These are phyloP conservation scores for Plutella xylostella DNA, from an alignment of 2,888 invertebrate species.

Conservation along the genomic window DNA sequence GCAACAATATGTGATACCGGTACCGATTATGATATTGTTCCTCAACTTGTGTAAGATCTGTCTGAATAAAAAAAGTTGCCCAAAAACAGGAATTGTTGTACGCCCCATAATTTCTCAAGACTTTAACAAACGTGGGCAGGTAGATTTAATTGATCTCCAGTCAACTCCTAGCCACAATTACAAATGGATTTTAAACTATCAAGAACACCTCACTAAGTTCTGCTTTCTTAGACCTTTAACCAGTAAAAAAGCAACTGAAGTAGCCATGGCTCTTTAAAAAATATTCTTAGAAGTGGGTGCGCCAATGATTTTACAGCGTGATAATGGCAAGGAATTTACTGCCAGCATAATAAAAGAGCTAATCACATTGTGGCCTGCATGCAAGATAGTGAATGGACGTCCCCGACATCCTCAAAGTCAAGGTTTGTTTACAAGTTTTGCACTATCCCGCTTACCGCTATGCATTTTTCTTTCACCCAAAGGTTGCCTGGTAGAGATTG, in stretches of 20 bases:
- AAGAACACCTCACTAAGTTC: constrained; percentile 16
- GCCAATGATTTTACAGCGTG: constrained; percentile 8
- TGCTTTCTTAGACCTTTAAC: constrained; percentile 13
- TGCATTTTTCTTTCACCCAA: constrained; percentile 6
- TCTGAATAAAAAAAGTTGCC: constrained; percentile 8
- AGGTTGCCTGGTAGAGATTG: too few species aligned
- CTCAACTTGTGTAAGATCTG: constrained; percentile 11
- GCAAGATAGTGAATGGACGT: constrained; percentile 15
- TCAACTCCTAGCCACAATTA: constrained; percentile 12
- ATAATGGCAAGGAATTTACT: not conserved
- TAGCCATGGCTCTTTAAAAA: constrained; percentile 14
- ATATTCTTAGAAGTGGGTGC: constrained; percentile 14
- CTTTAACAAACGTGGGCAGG: constrained; percentile 13
- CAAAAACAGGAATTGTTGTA: constrained; percentile 10
- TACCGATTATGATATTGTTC: constrained; percentile 10
- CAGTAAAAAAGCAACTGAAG: constrained; percentile 14
- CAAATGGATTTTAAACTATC: constrained; percentile 16
- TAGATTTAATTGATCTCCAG: constrained; percentile 13
- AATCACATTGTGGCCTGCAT: constrained; percentile 15
- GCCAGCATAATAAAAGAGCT: constrained; percentile 13
- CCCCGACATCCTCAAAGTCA: constrained; percentile 13
- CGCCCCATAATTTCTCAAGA: constrained; percentile 11
- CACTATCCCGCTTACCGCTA: not conserved
- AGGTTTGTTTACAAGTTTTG: constrained; percentile 3
- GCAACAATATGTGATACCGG: constrained; percentile 12